Evolutionary conservation across 1,140 invertebrate species (phyloP).

Genomic region (Drosophila melanogaster): DNA sequence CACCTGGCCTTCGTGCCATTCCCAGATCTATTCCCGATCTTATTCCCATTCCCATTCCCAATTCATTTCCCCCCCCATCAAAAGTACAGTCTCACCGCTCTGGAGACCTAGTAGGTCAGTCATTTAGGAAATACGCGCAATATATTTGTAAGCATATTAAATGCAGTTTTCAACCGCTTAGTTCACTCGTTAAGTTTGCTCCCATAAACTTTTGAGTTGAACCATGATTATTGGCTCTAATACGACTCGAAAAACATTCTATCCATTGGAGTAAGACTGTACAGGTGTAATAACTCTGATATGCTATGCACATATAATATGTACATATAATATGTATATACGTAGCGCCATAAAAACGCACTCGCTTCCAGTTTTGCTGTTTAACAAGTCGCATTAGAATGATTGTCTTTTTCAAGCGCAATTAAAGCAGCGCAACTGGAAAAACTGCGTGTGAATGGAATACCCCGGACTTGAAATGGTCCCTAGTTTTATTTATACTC

Average conservation of each 20-base stretch:
- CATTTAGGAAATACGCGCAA: neutral
- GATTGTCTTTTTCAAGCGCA: conserved; percentile 43
- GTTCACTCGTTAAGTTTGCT: neutral
- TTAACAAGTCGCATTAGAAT: conserved; percentile 26
- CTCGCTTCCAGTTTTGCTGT: conserved; percentile 36
- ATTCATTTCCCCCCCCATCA: conserved; percentile 1
- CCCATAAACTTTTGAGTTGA: neutral
- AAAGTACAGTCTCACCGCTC: conserved; percentile 24
- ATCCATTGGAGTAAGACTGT: conserved; percentile 3
- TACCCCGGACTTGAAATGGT: conserved; percentile 29
- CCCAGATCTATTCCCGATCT: conserved; percentile 2
- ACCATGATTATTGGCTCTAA: neutral
- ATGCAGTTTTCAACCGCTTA: neutral
- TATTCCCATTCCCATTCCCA: conserved; percentile 1
- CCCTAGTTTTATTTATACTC: conserved; percentile 16
- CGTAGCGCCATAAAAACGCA: conserved; percentile 32
- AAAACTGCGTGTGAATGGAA: conserved; percentile 62
- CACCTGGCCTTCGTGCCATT: conserved; percentile 47
- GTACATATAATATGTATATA: neutral
- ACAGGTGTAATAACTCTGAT: neutral
- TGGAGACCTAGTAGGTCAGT: neutral
- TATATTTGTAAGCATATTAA: neutral
- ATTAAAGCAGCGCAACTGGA: conserved; percentile 46
- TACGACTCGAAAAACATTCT: neutral
- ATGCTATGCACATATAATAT: neutral